Base-by-base conservation (phyloP, 2,113 vertebrate genomes). In the Coptodon bakossiorum region DNA sequence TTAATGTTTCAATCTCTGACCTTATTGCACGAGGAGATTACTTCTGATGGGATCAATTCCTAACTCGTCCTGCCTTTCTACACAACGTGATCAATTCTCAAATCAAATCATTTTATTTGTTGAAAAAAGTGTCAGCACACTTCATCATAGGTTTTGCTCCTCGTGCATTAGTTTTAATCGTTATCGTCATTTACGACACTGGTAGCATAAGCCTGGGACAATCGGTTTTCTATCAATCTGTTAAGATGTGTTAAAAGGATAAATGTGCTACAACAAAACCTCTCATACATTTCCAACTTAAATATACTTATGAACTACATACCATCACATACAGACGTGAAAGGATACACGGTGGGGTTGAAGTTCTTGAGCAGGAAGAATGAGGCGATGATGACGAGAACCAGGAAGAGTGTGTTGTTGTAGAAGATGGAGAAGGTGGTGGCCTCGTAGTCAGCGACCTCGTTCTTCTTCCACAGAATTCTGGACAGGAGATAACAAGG, bases 391-490 rank as follows among this genome's bases (percentile, higher is more conserved):
- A 99, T 98, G 93, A 99, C 97, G 84, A 99, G 95, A 43, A 99
- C 97, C 86, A 99, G 96, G 90, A 99, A 99, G 5, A 99, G 96
- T 0, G 98, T 99, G 93, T 99, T 99, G 96, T 99, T 99, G 95
- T 99, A 99, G 95, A 99, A 99, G 96, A 99, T 99, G 91, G 99
- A 99, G 93, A 99, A 99, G 52, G 98, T 99, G 38, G 99, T 99
- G 9, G 99, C 99, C 94, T 99, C 99, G 0, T 99, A 99, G 89
- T 99, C 99, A 0, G 99, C 99, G 4, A 99, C 99, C 95, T 99
- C 99, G 0, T 99, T 99, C 95, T 99, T 99, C 96, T 99, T 99
- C 98, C 99, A 99, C 88, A 99, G 95, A 95, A 99, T 99, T 94
- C 99, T 99, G 83, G 22, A 17, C 48, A 61, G 3, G 89, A 53